phyloP scores from a whole-genome alignment of 2,797 vertebrate species.

The Pygocentrus nattereri region DNA sequence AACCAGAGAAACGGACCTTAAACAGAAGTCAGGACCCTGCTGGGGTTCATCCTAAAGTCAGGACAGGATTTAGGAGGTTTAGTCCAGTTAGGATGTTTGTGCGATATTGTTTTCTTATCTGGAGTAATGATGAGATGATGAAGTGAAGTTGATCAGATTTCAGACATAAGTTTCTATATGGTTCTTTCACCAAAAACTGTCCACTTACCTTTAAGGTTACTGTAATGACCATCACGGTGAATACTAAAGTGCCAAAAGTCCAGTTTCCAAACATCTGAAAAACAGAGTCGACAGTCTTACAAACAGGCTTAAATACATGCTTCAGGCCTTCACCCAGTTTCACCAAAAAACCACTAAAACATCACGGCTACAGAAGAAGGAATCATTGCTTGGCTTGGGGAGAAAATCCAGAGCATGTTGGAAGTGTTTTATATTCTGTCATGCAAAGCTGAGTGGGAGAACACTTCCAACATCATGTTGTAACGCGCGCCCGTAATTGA shows the following conservation, averaged over 20 bases:
- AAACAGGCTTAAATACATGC: background rate
- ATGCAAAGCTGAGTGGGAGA: slow-evolving; percentile 28
- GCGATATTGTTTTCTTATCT: too few species aligned
- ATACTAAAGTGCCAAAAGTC: slow-evolving; percentile 97
- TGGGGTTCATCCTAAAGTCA: too few species aligned
- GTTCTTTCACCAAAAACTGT: accelerated
- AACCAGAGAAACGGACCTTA: too few species aligned
- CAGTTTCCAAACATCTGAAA: slow-evolving; percentile 98
- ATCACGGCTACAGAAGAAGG: background rate
- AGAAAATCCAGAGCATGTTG: slow-evolving; percentile 27
- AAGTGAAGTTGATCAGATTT: too few species aligned
- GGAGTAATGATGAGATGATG: too few species aligned
- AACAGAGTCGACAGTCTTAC: background rate
- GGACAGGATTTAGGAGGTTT: too few species aligned
- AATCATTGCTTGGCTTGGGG: background rate
- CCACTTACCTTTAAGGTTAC: slow-evolving; percentile 93
- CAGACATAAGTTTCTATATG: too few species aligned
- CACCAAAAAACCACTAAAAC: background rate
- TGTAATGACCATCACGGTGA: slow-evolving; percentile 98
- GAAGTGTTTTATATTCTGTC: slow-evolving; percentile 21
- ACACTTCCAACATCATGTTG: slow-evolving; percentile 5
- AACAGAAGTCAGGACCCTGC: too few species aligned
- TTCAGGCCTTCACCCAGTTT: slow-evolving; percentile 4
- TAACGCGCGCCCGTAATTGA: slow-evolving; percentile 1
- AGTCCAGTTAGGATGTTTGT: too few species aligned